Evolutionary conservation across 2,797 vertebrate genomes (phyloP), one percentile per base, ranked within the genome.

Genomic region (Yasuhikotakia modesta): DNA sequence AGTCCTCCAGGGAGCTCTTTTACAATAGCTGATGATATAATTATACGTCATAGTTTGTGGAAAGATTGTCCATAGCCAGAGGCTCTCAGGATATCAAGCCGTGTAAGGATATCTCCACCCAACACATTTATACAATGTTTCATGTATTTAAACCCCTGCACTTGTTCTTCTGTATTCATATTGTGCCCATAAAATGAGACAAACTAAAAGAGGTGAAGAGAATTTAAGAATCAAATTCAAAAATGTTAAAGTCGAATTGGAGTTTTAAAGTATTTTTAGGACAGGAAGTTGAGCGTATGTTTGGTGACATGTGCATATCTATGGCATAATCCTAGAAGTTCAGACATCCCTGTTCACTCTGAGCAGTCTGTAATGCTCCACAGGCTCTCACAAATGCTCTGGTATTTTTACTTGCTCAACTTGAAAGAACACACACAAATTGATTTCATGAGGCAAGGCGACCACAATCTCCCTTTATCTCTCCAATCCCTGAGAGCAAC

Each of bases 1-100:
- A 11, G 75, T 67, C 68, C 80, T 80, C 79, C 7, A 53, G 71
- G 79, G 81, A 74, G 35, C 68, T 78, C 45, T 80, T 73, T 83
- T 74, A 73, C 68, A 75, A 73, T 83, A 63, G 60, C 22, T 72
- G 68, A 81, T 81, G 79, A 84, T 76, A 66, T 82, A 82, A 82
- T 82, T 82, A 85, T 78, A 74, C 61, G 73, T 58, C 21, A 63
- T 63, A 45, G 64, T 77, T 61, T 58, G 55, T 48, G 24, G 24
- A 78, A 65, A 78, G 70, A 48, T 70, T 55, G 72, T 79, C 58
- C 43, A 1, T 76, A 65, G 66, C 81, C 22, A 0, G 60, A 64
- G 67, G 72, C 60, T 35, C 32, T 61, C 30, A 16, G 30, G 57
- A 73, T 73, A 79, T 24, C 30, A 22, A 39, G 61, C 61, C 53